These are phyloP conservation scores for Eudyptes chrysolophus DNA, from an alignment of 2,113 vertebrate genomes.

Conservation along the genomic window DNA sequence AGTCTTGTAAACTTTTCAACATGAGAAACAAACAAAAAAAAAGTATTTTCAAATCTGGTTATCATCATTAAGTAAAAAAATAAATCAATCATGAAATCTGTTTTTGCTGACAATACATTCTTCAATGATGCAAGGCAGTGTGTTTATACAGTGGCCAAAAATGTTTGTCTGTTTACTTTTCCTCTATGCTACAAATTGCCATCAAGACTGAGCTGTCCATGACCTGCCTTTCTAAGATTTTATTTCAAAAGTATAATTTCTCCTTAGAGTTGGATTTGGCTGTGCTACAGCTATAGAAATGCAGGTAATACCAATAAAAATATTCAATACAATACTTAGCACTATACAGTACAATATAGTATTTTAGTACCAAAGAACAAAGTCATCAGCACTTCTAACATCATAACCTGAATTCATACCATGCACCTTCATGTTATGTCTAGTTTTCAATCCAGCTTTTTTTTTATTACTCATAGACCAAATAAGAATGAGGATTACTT, in stretches of 20 bases:
- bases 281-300: neutral
- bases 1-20: neutral
- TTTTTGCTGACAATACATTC: neutral
- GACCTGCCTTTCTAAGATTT: neutral
- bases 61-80: neutral
- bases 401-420: neutral
- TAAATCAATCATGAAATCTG: neutral
- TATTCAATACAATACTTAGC: neutral
- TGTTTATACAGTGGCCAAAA: neutral
- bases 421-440: neutral
- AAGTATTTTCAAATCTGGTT: neutral
- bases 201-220: neutral
- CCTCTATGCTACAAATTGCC: neutral
- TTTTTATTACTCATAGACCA: neutral
- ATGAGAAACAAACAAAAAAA: neutral
- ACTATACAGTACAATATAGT: neutral
- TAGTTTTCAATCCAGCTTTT: neutral
- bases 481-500: neutral
- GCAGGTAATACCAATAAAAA: neutral
- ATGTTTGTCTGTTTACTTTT: neutral
- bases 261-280: neutral
- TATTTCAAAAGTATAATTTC: neutral
- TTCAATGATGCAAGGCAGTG: neutral
- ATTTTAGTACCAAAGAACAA: neutral
- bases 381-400: neutral